Base-by-base conservation (phyloP, 2,797 vertebrate genomes). In the Cyclura pinguis region DNA sequence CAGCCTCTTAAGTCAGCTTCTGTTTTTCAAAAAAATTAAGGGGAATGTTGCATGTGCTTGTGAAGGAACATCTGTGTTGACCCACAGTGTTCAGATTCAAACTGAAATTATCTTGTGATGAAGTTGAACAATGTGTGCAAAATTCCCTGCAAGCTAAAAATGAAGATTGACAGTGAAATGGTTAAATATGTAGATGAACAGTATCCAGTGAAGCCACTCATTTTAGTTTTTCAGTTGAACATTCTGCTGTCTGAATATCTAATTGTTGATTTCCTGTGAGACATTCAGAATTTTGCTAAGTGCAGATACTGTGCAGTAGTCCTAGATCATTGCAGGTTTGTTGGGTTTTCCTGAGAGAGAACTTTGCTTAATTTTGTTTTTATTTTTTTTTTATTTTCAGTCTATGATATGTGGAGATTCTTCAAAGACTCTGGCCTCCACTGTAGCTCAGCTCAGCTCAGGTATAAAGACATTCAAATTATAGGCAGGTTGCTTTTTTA, bases 401-500 rank as follows among this genome's bases (percentile, higher is more conserved):
- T 0, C 24, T 32, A 20, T 84, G 32, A 18, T 80, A 0, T 57
- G 64, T 42, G 1, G 14, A 47, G 16, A 1, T 87, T 55, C 52
- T 84, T 55, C 74, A 82, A 42, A 90, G 35, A 1, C 0, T 0
- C 29, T n/a, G 24, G 32, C 29, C n/a, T 62, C 12, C 77, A 52
- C 16, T 91, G 85, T 84, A 87, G 64, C 50, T 76, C 4, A 64
- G 57, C 20, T 84, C 86, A 91, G 35, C 55, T 64, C 73, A 64
- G 42, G 80, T 64, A 32, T 67, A 74, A 89, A 35, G 62, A n/a
- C 13, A 76, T 87, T 87, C 59, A 92, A 67, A 86, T 92, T 95
- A 93, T 92, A 91, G 90, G 84, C 64, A 76, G 77, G 67, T 62
- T 38, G 0, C 55, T 13, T 92, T 95, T 93, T 89, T 80, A 92